Evolutionary conservation across 1,140 invertebrate species (phyloP), one percentile per base, ranked within the genome.

Genomic region (Calephelis nemesis): DNA sequence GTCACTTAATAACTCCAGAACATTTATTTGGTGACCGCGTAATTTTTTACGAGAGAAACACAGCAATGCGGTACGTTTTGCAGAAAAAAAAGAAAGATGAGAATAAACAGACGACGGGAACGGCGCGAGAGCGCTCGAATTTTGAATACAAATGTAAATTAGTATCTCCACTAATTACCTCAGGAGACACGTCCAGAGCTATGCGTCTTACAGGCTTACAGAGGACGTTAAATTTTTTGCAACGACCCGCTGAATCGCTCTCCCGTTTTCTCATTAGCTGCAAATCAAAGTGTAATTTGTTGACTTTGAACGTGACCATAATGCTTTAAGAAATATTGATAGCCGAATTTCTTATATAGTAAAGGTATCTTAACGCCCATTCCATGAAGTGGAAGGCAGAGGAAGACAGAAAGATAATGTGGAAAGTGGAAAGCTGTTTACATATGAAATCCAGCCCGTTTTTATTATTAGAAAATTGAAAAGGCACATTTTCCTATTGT

Each of bases 131-230:
- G 87, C 82, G 90, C 91, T 92, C 88, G 90, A 92, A 92, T 92
- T 92, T 92, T 92, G 92, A 92, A 92, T 92, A 92, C 92, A 92
- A 92, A 92, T 92, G 92, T 92, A 92, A 92, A 92, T 92, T 92
- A 92, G 91, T 91, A 90, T 90, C 88, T 85, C 83, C 84, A 90
- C 91, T 92, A 92, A 92, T 92, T 92, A 92, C 89, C 86, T 80
- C 76, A 76, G 78, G 77, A 84, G 87, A 87, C 87, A 87, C 87
- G 88, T 89, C 77, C 83, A 82, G 84, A 83, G 89, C 87, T 78
- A 89, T 91, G 84, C 86, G 82, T 91, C 89, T 91, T 91, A 72
- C 77, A 69, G 88, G 85, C 88, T 91, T 90, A 91, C 76, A 76
- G 74, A 69, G 81, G 78, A 83, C 81, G 80, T 82, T 80, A 77